Evolutionary conservation across 2,113 vertebrate species (phyloP).

Genomic region (Archocentrus centrarchus): DNA sequence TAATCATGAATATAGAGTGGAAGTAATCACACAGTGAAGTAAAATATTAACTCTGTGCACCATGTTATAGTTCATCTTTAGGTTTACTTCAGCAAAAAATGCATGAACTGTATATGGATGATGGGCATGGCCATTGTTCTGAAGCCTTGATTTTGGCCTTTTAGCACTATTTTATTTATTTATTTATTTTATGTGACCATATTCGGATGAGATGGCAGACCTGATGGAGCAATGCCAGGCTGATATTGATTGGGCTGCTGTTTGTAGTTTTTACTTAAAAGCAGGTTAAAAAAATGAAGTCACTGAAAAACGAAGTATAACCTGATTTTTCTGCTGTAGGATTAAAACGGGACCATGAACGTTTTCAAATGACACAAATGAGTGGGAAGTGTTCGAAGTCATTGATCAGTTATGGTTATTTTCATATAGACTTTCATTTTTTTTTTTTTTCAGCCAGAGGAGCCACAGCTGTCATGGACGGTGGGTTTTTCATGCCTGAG

Average conservation of each 20-base stretch:
- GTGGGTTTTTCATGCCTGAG: background rate
- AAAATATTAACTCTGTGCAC: background rate
- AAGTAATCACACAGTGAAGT: background rate
- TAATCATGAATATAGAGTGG: background rate
- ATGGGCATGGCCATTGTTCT: background rate
- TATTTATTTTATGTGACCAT: background rate
- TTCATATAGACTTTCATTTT: background rate
- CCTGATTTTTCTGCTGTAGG: background rate
- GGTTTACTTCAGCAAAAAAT: background rate
- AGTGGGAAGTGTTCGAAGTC: background rate
- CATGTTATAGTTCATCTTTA: background rate
- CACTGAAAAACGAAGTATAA: background rate
- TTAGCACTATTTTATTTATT: background rate
- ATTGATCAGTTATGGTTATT: background rate
- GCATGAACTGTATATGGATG: background rate
- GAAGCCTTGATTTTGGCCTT: background rate
- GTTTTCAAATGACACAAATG: background rate
- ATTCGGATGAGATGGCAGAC: background rate
- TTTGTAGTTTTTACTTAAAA: background rate
- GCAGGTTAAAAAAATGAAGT: background rate
- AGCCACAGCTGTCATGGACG: rapidly evolving
- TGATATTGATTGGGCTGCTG: rapidly evolving
- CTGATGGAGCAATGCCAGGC: background rate
- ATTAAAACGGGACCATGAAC: rapidly evolving
- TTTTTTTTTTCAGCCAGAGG: background rate